A percentile compares a stretch with the other conserved stretches of the same genome.
Evolutionary conservation across 2,888 invertebrate genomes (phyloP).

Genomic region (Netelia virgata): DNA sequence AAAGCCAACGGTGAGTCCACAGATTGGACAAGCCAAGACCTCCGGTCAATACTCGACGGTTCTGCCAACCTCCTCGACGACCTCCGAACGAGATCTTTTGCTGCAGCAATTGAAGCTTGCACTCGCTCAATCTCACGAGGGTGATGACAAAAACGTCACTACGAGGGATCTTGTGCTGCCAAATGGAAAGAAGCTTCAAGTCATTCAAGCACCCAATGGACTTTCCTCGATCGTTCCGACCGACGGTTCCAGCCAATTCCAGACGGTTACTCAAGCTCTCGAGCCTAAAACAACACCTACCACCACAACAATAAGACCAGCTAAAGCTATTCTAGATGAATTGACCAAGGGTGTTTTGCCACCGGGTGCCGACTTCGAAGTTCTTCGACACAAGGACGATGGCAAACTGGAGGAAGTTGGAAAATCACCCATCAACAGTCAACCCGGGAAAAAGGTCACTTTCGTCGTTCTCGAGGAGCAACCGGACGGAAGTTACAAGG

Average conservation of each 20-base stretch:
- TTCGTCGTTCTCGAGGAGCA: slow-evolving; percentile 95
- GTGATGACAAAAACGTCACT: slow-evolving; percentile 89
- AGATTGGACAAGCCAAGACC: slow-evolving; percentile 61
- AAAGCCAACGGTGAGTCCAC: slow-evolving; percentile 70
- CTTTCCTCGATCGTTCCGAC: slow-evolving; percentile 76
- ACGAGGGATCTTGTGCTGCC: slow-evolving; percentile 91
- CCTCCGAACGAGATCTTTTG: slow-evolving; percentile 88
- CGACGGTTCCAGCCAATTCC: slow-evolving; percentile 71
- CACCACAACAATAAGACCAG: slow-evolving; percentile 88
- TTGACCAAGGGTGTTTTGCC: slow-evolving; percentile 92
- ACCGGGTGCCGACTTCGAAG: slow-evolving; percentile 92
- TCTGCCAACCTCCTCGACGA: slow-evolving; percentile 28
- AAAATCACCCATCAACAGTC: slow-evolving; percentile 87
- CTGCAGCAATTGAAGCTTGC: slow-evolving; percentile 91
- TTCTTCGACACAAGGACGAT: slow-evolving; percentile 91
- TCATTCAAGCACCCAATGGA: slow-evolving; percentile 79
- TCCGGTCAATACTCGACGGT: slow-evolving; percentile 72
- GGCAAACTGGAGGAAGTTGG: slow-evolving; percentile 90
- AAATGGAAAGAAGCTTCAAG: slow-evolving; percentile 91
- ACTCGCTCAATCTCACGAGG: slow-evolving; percentile 89
- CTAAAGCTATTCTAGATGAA: slow-evolving; percentile 90
- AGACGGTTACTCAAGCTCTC: slow-evolving; percentile 69
- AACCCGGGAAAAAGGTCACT: slow-evolving; percentile 92
- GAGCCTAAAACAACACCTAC: slow-evolving; percentile 84
- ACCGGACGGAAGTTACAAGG: slow-evolving; percentile 93